A percentile compares a stretch with the other conserved stretches of the same genome.
Conservation (phyloP, 2,888 invertebrate species). For the Mimas tiliae region DNA sequence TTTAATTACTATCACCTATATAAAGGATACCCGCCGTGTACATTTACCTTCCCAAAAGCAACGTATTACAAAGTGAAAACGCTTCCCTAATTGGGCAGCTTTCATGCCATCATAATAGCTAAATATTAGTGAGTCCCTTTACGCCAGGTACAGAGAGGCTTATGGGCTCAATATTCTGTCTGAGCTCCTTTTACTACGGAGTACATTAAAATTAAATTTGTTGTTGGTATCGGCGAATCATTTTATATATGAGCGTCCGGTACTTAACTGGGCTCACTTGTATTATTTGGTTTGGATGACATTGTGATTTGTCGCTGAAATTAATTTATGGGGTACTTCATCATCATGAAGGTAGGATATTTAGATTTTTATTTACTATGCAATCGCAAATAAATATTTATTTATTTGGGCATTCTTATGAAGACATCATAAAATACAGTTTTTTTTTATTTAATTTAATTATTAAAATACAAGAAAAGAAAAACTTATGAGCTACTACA, state of each 20-base stretch:
- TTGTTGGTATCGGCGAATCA: conserved; percentile 41
- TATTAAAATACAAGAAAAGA: too few relatives aligned
- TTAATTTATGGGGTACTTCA: not conserved
- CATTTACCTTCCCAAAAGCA: conserved; percentile 36
- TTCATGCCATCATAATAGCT: conserved; percentile 53
- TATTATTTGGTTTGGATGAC: not conserved
- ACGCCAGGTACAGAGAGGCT: conserved; percentile 35
- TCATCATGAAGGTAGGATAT: too few relatives aligned
- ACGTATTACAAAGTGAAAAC: conserved; percentile 50
- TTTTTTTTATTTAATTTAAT: too few relatives aligned
- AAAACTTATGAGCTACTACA: too few relatives aligned
- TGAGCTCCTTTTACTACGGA: conserved; percentile 32
- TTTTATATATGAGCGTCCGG: conserved; percentile 40
- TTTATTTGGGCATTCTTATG: too few relatives aligned
- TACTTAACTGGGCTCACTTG: not conserved
- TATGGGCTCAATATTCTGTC: conserved; percentile 28
- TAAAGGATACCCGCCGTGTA: conserved; percentile 5
- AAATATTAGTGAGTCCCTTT: conserved; percentile 68
- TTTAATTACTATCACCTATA: conserved; percentile 19
- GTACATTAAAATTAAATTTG: conserved; percentile 51
- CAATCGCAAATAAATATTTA: too few relatives aligned
- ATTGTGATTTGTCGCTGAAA: conserved; percentile 7
- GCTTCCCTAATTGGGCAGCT: conserved; percentile 58
- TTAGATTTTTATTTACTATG: too few relatives aligned
- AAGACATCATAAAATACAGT: too few relatives aligned